phyloP scores from a whole-genome alignment of 2,888 invertebrate species.

The Drosophila kuntzei region DNA sequence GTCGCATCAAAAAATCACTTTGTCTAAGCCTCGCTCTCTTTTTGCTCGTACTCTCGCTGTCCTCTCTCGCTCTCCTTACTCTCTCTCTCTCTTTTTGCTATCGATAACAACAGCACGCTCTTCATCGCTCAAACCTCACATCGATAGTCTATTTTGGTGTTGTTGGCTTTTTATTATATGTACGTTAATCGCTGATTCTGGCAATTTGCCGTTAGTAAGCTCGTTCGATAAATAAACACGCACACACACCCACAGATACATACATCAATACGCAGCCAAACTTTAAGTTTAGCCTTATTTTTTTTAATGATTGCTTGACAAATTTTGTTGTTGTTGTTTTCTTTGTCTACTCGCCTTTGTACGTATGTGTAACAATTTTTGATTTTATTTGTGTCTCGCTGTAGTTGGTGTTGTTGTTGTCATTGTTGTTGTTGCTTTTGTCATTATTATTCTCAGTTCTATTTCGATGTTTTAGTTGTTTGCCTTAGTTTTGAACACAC shows the following conservation, averaged over 20 bases:
- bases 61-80: conserved; percentile 5
- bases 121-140: conserved; percentile 36
- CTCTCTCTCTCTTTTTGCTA: conserved; percentile 16
- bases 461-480: conserved; percentile 58
- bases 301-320: conserved; percentile 55
- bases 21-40: conserved; percentile 46
- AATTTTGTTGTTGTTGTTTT: conserved; percentile 37
- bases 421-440: conserved; percentile 34
- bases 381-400: conserved; percentile 41
- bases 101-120: conserved; percentile 49
- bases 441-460: conserved; percentile 23
- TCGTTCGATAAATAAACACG: conserved; percentile 33
- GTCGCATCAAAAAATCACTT: conserved; percentile 22
- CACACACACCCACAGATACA: conserved; percentile 16
- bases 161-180: conserved; percentile 60
- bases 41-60: conserved; percentile 36
- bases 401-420: conserved; percentile 33
- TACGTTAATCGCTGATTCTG: conserved; percentile 56
- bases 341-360: conserved; percentile 36
- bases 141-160: conserved; percentile 63
- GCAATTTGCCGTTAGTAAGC: conserved; percentile 29
- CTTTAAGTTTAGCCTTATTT: conserved; percentile 58
- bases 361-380: conserved; percentile 30
- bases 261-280: conserved; percentile 30
- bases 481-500: conserved; percentile 57